These are phyloP conservation scores for Sylvilagus floridanus DNA, from an alignment of 2,797 vertebrate species.

Conservation along the genomic window DNA sequence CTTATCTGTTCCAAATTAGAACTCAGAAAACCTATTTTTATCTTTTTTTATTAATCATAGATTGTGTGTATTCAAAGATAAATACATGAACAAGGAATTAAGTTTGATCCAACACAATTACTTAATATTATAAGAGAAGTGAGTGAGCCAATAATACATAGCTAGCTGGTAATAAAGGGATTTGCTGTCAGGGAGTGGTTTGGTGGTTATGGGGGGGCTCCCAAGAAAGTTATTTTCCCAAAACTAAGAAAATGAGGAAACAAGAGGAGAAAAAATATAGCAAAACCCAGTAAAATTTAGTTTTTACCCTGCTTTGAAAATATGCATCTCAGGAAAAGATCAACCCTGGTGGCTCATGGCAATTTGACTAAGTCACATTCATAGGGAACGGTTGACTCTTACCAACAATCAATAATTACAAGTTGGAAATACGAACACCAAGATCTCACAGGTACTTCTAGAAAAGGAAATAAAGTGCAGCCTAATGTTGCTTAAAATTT, in stretches of 20 bases:
- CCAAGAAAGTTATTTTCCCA: neutral
- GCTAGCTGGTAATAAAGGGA: neutral
- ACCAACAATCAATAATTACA: neutral
- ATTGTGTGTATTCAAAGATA: constrained; percentile 62
- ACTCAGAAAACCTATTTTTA: constrained; percentile 45
- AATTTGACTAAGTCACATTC: neutral
- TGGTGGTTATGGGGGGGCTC: neutral
- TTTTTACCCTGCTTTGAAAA: neutral
- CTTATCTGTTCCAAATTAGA: constrained; percentile 63
- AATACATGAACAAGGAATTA: constrained; percentile 48
- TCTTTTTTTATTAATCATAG: constrained; percentile 53
- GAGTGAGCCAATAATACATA: constrained; percentile 15
- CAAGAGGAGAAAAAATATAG: neutral
- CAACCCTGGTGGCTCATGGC: fast-evolving
- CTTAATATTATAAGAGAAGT: constrained; percentile 60
- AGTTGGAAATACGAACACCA: neutral
- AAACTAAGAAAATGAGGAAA: constrained; percentile 12
- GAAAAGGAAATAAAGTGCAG: constrained; percentile 8
- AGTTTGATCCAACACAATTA: constrained; percentile 50
- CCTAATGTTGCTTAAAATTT: neutral
- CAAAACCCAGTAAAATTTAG: neutral
- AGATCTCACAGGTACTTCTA: neutral
- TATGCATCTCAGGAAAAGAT: neutral
- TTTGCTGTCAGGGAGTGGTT: neutral
- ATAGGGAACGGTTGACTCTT: neutral